Percentiles rank a stretch among this genome's conserved stretches.
These are phyloP conservation scores for Cepaea nemoralis DNA, from an alignment of 1,140 invertebrate species.

Conservation along the genomic window DNA sequence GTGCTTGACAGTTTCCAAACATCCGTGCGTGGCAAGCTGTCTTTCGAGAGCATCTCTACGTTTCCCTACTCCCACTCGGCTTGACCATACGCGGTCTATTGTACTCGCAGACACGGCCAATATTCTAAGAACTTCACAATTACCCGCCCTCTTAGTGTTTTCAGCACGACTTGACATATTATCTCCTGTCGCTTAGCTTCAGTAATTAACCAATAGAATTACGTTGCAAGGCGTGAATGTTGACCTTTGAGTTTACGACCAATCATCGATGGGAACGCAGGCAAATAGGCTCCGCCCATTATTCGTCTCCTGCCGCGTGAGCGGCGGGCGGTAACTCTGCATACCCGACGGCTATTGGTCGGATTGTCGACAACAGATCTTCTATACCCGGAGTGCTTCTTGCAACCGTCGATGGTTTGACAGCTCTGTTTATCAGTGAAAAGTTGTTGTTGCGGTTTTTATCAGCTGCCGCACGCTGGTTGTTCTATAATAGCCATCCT, in stretches of 20 bases:
- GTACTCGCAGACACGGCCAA: neutral
- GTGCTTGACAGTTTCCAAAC: neutral
- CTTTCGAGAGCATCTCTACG: neutral
- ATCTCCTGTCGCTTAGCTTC: neutral
- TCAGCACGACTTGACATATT: neutral
- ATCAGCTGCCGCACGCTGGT: constrained; percentile 1
- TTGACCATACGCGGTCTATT: neutral
- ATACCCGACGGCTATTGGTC: neutral
- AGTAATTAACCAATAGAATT: neutral
- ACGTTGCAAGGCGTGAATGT: neutral
- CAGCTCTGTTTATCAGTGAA: constrained; percentile 2
- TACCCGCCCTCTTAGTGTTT: neutral
- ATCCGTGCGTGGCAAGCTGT: neutral
- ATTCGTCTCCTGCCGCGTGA: neutral
- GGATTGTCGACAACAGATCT: neutral
- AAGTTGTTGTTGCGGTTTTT: constrained; percentile 11
- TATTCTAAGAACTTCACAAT: neutral
- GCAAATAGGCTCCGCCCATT: neutral
- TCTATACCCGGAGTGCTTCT: neutral
- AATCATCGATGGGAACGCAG: neutral
- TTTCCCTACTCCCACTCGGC: neutral
- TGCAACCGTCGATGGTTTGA: neutral
- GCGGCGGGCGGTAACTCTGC: neutral
- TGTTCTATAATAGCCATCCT: neutral
- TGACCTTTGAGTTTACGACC: neutral